Conservation (phyloP, 1,140 invertebrate genomes). For the Adelges cooleyi region DNA sequence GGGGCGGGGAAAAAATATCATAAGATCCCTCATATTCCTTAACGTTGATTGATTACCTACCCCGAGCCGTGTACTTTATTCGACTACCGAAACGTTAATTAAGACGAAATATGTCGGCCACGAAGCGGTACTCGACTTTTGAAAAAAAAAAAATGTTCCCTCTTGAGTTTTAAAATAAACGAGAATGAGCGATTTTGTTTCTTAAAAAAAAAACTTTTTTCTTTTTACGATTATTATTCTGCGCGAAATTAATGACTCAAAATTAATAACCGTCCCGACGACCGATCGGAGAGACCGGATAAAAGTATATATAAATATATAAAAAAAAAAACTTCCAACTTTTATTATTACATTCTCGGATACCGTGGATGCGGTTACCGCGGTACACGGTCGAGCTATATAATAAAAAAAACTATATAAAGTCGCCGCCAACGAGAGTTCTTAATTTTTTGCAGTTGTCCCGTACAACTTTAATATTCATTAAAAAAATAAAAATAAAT, state of each 20-base stretch:
- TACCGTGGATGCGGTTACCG: slow-evolving; percentile 19
- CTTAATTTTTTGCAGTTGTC: slow-evolving; percentile 23
- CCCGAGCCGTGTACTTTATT: neutral
- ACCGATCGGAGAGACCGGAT: neutral
- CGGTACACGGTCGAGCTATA: neutral
- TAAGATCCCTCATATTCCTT: neutral
- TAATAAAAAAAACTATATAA: neutral
- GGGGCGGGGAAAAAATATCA: neutral
- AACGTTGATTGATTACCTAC: slow-evolving; percentile 26
- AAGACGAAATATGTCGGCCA: slow-evolving; percentile 2
- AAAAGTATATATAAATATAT: no score
- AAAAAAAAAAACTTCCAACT: slow-evolving; percentile 11
- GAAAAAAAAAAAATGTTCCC: neutral
- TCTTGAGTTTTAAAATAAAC: no score
- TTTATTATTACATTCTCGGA: slow-evolving; percentile 21
- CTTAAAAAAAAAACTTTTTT: neutral
- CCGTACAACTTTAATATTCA: slow-evolving; percentile 28
- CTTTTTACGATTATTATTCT: slow-evolving; percentile 27
- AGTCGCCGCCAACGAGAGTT: slow-evolving; percentile 19
- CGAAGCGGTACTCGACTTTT: slow-evolving; percentile 22
- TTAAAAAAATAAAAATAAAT: slow-evolving; percentile 17
- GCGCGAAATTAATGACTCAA: slow-evolving; percentile 25
- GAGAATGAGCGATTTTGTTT: neutral
- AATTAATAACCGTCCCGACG: slow-evolving; percentile 22
- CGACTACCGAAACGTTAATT: slow-evolving; percentile 20